These are phyloP conservation scores for Oryzias curvinotus DNA, from an alignment of 2,113 vertebrate genomes.

Conservation along the genomic window DNA sequence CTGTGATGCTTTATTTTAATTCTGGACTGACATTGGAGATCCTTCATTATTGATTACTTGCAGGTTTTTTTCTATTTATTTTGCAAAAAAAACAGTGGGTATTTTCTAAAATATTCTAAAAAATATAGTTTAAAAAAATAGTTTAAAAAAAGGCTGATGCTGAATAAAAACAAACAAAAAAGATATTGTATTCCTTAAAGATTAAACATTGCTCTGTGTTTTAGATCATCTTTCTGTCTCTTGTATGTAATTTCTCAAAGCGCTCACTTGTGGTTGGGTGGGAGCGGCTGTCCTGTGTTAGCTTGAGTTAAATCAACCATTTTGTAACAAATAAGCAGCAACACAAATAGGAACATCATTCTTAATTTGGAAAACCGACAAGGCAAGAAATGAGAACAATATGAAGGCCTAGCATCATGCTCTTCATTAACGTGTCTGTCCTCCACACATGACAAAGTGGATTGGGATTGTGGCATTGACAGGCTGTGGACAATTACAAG, in stretches of 20 bases:
- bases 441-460: constrained; percentile 56
- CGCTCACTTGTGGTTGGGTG: constrained; percentile 26
- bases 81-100: constrained; percentile 31
- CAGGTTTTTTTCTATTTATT: constrained; percentile 26
- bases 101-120: constrained; percentile 8
- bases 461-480: constrained; percentile 59
- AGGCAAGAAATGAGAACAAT: constrained; percentile 72
- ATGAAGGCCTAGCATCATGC: constrained; percentile 35
- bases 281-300: constrained; percentile 16
- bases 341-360: constrained; percentile 73
- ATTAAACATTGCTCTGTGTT: constrained; percentile 15
- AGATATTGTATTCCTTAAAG: too few relatives aligned
- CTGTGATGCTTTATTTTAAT: constrained; percentile 28
- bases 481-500: constrained; percentile 60
- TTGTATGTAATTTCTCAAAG: constrained; percentile 28
- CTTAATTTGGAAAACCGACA: constrained; percentile 73
- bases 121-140: too few relatives aligned
- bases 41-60: constrained; percentile 29
- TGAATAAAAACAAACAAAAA: too few relatives aligned
- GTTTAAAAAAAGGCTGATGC: too few relatives aligned
- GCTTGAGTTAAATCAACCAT: constrained; percentile 64
- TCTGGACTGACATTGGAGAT: constrained; percentile 34
- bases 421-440: constrained; percentile 68
- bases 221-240: constrained; percentile 12
- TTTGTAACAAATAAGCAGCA: constrained; percentile 63